Evolutionary conservation across 2,888 invertebrate species (phyloP).

Genomic region (Hermaeophaga mercurialis): DNA sequence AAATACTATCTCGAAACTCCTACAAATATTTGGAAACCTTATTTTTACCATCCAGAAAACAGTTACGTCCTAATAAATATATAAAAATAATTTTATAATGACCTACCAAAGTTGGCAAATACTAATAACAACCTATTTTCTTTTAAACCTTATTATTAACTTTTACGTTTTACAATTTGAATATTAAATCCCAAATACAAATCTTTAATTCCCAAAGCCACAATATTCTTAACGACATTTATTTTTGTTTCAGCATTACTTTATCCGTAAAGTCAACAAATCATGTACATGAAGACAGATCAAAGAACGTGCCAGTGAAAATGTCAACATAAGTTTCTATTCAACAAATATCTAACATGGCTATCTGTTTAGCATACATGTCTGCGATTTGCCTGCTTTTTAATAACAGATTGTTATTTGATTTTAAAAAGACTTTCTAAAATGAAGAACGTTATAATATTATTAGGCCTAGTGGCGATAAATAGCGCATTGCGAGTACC

Average conservation of each 20-base stretch:
- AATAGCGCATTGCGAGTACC: conserved; percentile 39
- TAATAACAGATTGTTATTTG: background rate
- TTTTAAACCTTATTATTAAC: too few relatives aligned
- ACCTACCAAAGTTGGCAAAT: too few relatives aligned
- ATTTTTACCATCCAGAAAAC: too few relatives aligned
- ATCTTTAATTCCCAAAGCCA: too few relatives aligned
- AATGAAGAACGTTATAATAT: conserved; percentile 39
- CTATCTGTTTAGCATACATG: background rate
- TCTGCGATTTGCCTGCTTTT: conserved; percentile 17
- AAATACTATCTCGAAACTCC: too few relatives aligned
- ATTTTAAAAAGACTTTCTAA: conserved; percentile 35
- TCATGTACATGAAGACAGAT: background rate
- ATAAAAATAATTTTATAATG: too few relatives aligned
- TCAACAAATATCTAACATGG: conserved; percentile 16
- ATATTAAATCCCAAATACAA: conserved; percentile 3
- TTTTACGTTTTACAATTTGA: too few relatives aligned
- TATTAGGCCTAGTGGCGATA: conserved; percentile 33
- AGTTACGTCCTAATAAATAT: too few relatives aligned
- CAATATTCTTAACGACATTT: background rate
- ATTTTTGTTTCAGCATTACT: background rate
- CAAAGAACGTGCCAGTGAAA: background rate
- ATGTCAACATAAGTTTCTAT: conserved; percentile 9
- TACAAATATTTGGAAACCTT: too few relatives aligned
- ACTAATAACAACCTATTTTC: too few relatives aligned
- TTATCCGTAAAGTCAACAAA: background rate